These are phyloP conservation scores for Cochlearius cochlearius DNA, from an alignment of 2,113 vertebrate genomes.

Conservation along the genomic window DNA sequence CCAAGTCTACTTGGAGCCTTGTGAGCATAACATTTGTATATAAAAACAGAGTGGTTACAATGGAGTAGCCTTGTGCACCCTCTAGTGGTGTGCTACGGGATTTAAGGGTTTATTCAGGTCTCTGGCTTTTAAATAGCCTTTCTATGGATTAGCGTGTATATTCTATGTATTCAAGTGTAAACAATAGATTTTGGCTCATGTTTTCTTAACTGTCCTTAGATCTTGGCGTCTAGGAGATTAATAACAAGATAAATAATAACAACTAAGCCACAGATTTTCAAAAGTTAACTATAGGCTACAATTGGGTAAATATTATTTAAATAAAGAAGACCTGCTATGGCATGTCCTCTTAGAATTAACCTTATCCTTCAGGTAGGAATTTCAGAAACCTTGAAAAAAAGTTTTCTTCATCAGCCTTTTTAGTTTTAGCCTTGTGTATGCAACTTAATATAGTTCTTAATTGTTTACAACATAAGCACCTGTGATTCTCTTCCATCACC, in stretches of 20 bases:
- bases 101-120: neutral
- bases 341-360: neutral
- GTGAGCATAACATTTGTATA: accelerated
- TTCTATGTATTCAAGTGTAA: neutral
- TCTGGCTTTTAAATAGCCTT: neutral
- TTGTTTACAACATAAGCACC: neutral
- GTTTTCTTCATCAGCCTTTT: neutral
- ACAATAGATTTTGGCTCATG: neutral
- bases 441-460: neutral
- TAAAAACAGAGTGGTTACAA: neutral
- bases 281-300: neutral
- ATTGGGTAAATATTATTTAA: neutral
- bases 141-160: neutral
- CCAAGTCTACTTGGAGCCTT: neutral
- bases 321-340: neutral
- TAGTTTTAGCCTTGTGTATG: neutral
- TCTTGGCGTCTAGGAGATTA: neutral
- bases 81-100: neutral
- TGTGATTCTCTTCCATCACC: neutral
- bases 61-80: neutral
- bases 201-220: neutral
- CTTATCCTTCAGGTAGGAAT: neutral
- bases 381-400: neutral
- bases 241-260: neutral
- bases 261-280: neutral